phyloP scores from a whole-genome alignment of 2,113 vertebrate species.

The Heterotis niloticus region DNA sequence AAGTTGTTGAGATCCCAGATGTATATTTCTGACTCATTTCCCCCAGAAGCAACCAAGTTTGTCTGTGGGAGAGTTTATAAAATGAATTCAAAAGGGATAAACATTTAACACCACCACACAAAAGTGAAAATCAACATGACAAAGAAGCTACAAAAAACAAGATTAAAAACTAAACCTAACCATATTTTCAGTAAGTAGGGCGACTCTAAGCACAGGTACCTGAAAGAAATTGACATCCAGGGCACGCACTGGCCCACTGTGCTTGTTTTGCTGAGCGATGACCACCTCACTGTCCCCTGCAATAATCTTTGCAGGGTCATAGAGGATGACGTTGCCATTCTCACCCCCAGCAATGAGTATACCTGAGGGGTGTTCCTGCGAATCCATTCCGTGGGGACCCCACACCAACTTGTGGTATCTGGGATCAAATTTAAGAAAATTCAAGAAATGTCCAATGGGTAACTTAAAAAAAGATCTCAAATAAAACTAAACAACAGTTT shows the following conservation, averaged over 20 bases:
- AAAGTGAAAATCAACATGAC: not conserved
- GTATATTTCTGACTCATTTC: conserved; percentile 96
- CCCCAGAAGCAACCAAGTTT: conserved; percentile 90
- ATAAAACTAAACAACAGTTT: too few relatives aligned
- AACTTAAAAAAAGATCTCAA: not conserved
- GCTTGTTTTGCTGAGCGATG: conserved; percentile 82
- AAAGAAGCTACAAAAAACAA: not conserved
- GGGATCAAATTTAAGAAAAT: not conserved
- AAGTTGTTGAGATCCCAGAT: conserved; percentile 98
- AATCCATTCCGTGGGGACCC: conserved; percentile 74
- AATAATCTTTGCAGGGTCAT: conserved; percentile 86
- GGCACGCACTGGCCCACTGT: conserved; percentile 87
- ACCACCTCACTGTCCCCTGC: conserved; percentile 76
- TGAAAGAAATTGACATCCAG: conserved; percentile 91
- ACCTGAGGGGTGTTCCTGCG: conserved; percentile 65
- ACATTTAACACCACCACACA: not conserved
- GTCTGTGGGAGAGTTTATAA: conserved; percentile 58
- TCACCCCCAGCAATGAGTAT: conserved; percentile 90
- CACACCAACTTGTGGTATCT: conserved; percentile 96
- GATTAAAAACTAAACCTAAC: not conserved
- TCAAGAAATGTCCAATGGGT: not conserved
- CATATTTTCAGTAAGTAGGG: not conserved
- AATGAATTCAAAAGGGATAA: not conserved
- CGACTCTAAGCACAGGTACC: conserved; percentile 50
- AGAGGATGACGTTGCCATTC: conserved; percentile 88